These are phyloP conservation scores for Trematomus loennbergii DNA, from an alignment of 2,113 vertebrate genomes.

Conservation along the genomic window DNA sequence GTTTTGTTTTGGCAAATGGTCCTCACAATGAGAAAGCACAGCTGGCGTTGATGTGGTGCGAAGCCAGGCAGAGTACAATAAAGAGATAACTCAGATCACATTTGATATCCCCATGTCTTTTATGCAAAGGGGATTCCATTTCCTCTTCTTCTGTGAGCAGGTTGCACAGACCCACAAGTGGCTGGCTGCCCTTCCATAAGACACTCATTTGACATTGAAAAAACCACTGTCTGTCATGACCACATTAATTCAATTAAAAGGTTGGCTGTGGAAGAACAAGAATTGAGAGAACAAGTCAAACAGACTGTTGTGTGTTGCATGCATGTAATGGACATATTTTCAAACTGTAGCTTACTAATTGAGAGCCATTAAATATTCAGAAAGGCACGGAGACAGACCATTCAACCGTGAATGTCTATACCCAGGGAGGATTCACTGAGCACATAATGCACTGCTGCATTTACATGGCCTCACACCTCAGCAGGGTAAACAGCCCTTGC, in stretches of 20 bases:
- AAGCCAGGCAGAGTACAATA: slow-evolving; percentile 53
- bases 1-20: slow-evolving; percentile 48
- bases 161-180: slow-evolving; percentile 51
- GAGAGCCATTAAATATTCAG: slow-evolving; percentile 56
- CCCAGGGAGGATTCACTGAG: slow-evolving; percentile 43
- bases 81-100: slow-evolving; percentile 64
- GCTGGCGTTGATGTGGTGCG: slow-evolving; percentile 46
- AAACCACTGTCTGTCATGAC: slow-evolving; percentile 46
- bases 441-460: slow-evolving; percentile 41
- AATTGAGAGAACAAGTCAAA: slow-evolving; percentile 33
- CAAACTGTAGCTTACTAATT: slow-evolving; percentile 35
- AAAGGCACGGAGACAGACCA: slow-evolving; percentile 5
- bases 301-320: neutral
- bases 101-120: slow-evolving; percentile 60
- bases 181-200: slow-evolving; percentile 61
- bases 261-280: slow-evolving; percentile 32
- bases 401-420: slow-evolving; percentile 48
- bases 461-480: slow-evolving; percentile 35
- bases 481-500: slow-evolving; percentile 34
- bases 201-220: slow-evolving; percentile 69
- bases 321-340: slow-evolving; percentile 21
- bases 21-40: slow-evolving; percentile 48
- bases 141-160: slow-evolving; percentile 55
- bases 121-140: slow-evolving; percentile 61
- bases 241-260: slow-evolving; percentile 64